These are phyloP conservation scores for Aphelinus certus DNA, from an alignment of 1,140 invertebrate genomes.

Conservation along the genomic window DNA sequence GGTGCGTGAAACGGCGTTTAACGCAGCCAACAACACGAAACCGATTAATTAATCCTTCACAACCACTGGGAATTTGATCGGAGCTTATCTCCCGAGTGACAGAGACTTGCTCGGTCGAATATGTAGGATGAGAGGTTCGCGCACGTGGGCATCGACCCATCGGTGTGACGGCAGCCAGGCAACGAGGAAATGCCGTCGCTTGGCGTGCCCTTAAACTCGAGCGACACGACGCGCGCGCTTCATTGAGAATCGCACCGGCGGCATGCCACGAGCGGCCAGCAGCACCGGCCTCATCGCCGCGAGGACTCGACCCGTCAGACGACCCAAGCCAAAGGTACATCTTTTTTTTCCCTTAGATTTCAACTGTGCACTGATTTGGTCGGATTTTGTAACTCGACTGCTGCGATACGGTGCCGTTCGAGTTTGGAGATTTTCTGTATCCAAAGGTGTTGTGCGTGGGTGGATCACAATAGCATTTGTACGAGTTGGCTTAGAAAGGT, in stretches of 20 bases:
- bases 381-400: slow-evolving; percentile 10
- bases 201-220: not conserved
- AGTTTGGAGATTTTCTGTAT: too few relatives aligned
- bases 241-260: slow-evolving; percentile 20
- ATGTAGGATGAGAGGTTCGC: not conserved
- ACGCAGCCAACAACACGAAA: too few relatives aligned
- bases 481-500: too few relatives aligned
- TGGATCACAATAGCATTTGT: too few relatives aligned
- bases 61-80: too few relatives aligned
- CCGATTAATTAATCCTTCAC: too few relatives aligned
- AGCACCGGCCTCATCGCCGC: slow-evolving; percentile 61
- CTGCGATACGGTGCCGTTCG: too few relatives aligned
- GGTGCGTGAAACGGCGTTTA: too few relatives aligned
- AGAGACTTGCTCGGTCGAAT: too few relatives aligned
- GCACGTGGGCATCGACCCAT: slow-evolving; percentile 51
- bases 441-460: too few relatives aligned
- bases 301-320: slow-evolving; percentile 52
- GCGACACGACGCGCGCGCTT: not conserved
- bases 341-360: not conserved
- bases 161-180: slow-evolving; percentile 45
- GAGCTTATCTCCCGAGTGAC: too few relatives aligned
- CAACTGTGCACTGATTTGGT: not conserved
- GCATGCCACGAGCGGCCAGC: slow-evolving; percentile 57
- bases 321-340: slow-evolving; percentile 56
- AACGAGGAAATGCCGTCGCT: slow-evolving; percentile 42